phyloP scores from a whole-genome alignment of 35 echinoderm and acorn worm genomes.

The Amphiura filiformis region DNA sequence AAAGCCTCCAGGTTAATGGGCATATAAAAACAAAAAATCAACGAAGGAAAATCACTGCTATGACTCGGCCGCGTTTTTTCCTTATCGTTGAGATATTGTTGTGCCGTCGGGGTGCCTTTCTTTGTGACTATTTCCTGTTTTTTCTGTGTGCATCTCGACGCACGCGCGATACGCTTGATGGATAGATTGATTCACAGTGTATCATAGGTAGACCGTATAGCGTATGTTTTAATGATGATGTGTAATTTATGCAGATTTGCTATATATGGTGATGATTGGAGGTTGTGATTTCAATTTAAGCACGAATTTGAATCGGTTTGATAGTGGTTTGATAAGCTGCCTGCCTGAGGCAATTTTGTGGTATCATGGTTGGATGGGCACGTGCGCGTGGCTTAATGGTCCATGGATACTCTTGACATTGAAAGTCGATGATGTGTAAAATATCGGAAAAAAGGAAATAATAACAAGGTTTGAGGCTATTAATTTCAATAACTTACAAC shows the following conservation, averaged over 20 bases:
- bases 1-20: background rate
- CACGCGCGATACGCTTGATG: background rate
- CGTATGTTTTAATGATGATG: background rate
- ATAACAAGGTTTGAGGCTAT: background rate
- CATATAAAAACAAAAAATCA: conserved; percentile 10
- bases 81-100: background rate
- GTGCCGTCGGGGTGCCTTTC: background rate
- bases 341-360: too few species aligned
- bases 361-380: too few species aligned
- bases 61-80: background rate
- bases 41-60: background rate
- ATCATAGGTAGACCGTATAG: background rate
- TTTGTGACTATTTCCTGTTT: background rate
- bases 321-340: too few species aligned
- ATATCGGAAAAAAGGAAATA: background rate
- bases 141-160: background rate
- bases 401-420: too few species aligned
- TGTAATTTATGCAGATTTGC: background rate
- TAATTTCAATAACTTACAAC: background rate
- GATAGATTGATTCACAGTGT: background rate
- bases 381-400: too few species aligned
- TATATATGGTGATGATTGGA: background rate
- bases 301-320: background rate
- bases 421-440: too few species aligned
- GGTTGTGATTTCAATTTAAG: background rate